phyloP scores from a whole-genome alignment of 1,140 invertebrate species.

The Leptopilina boulardi region DNA sequence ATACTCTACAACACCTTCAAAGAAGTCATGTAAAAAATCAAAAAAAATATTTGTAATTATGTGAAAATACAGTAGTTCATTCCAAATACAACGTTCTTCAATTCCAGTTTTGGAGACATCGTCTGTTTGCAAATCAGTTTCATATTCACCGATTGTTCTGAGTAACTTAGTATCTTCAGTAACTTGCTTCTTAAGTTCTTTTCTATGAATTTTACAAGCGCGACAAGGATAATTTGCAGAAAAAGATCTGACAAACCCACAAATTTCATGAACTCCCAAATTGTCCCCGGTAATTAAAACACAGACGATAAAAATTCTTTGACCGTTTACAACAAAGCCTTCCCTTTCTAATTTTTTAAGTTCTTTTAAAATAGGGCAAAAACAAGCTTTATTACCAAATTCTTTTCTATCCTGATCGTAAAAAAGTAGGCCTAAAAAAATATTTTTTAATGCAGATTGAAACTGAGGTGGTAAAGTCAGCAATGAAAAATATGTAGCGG shows the following conservation, averaged over 20 bases:
- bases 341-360: no score
- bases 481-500: slow-evolving; percentile 35
- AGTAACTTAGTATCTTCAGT: background rate
- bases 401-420: no score
- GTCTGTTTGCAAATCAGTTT: slow-evolving; percentile 17
- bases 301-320: no score
- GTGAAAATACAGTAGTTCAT: slow-evolving; percentile 45
- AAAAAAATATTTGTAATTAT: slow-evolving; percentile 36
- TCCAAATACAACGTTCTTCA: slow-evolving; percentile 43
- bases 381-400: no score
- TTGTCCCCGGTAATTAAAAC: background rate
- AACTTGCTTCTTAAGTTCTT: background rate
- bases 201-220: background rate
- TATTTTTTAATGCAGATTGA: slow-evolving; percentile 37
- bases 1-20: slow-evolving; percentile 36
- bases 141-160: background rate
- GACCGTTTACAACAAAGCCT: no score
- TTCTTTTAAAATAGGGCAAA: no score
- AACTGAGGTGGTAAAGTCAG: slow-evolving; percentile 36
- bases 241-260: background rate
- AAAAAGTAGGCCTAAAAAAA: no score
- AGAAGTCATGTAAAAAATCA: slow-evolving; percentile 43
- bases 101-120: slow-evolving; percentile 44
- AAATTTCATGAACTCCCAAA: background rate
- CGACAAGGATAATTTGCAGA: background rate